Evolutionary conservation across 2,797 vertebrate genomes (phyloP), one percentile per base, ranked within the genome.

Genomic region (Pelochelys cantorii): DNA sequence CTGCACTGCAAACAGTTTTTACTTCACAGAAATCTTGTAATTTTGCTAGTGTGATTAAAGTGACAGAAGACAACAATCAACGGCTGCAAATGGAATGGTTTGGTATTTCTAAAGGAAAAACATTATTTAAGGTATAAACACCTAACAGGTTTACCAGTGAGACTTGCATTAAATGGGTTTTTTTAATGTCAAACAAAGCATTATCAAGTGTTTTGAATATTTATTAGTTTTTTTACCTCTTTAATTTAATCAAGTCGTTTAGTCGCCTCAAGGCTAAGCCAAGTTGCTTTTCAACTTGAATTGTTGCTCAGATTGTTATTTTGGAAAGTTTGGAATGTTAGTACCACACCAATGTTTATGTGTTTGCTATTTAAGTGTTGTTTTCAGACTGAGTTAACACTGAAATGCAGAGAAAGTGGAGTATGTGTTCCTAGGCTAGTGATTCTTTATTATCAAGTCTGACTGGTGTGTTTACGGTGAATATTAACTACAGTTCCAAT

Each of bases 131-230:
- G 96, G 97, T 97, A 97, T 96, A 97, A 97, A 82, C 95, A 93
- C 84, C 94, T 92, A 95, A 94, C 96, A 95, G 92, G 86, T 95
- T 95, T 95, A 94, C 93, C 94, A 95, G 94, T 92, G 93, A 96
- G 95, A 96, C 92, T 94, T 92, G 92, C 91, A 95, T 95, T 96
- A 95, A 93, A 91, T 92, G 42, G 42, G 95, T 95, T 97, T 93
- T 96, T 95, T 96, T 56, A 13, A 96, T 97, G 94, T 95, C 84
- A 96, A 97, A 97, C 96, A 97, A 97, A 97, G 95, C 93, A 96
- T 97, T 97, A 96, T 97, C 95, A 96, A 97, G 88, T 95, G 93
- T 93, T 97, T 94, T 98, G 97, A 98, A 98, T 97, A 97, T 97
- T 96, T 97, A 97, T 97, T 96, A 97, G 88, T 95, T 97, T 96